Percentiles rank a stretch among this genome's conserved stretches.
phyloP scores from a whole-genome alignment of 2,113 vertebrate genomes.

The Varanus salvator region DNA sequence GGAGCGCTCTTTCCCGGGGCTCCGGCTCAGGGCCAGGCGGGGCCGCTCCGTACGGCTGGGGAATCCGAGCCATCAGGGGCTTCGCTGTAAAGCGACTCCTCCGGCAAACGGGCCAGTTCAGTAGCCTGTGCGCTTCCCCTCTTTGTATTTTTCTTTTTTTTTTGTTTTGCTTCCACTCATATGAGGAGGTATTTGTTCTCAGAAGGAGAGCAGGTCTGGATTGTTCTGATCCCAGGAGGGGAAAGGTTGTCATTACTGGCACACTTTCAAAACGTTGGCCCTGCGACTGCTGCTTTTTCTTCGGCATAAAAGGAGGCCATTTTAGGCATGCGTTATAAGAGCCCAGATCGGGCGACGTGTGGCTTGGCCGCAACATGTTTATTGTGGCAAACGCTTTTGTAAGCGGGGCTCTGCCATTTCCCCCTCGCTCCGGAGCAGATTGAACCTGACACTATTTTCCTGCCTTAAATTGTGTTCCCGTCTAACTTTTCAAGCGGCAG shows the following conservation, averaged over 20 bases:
- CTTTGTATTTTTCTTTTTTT: not conserved
- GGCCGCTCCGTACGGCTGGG: slow-evolving; percentile 35
- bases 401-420: not conserved
- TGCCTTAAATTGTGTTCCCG: not conserved
- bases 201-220: too few relatives aligned
- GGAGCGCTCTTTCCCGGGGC: slow-evolving; percentile 60
- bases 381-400: too few relatives aligned
- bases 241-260: not conserved
- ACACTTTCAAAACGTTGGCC: not conserved
- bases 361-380: not conserved
- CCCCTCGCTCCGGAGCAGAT: too few relatives aligned
- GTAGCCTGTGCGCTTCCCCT: slow-evolving; percentile 31
- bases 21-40: slow-evolving; percentile 37
- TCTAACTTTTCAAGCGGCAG: not conserved
- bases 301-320: not conserved
- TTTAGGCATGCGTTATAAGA: not conserved
- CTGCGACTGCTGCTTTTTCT: not conserved
- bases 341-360: too few relatives aligned
- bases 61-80: slow-evolving; percentile 51
- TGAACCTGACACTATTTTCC: not conserved
- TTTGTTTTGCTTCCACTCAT: slow-evolving; percentile 5
- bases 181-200: slow-evolving; percentile 8
- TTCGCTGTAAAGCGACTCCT: slow-evolving; percentile 49
- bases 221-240: not conserved
- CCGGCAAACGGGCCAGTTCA: slow-evolving; percentile 8